Percentiles rank a stretch among this genome's conserved stretches.
Evolutionary conservation across 2,888 invertebrate species (phyloP).

Genomic region (Dolomedes plantarius): DNA sequence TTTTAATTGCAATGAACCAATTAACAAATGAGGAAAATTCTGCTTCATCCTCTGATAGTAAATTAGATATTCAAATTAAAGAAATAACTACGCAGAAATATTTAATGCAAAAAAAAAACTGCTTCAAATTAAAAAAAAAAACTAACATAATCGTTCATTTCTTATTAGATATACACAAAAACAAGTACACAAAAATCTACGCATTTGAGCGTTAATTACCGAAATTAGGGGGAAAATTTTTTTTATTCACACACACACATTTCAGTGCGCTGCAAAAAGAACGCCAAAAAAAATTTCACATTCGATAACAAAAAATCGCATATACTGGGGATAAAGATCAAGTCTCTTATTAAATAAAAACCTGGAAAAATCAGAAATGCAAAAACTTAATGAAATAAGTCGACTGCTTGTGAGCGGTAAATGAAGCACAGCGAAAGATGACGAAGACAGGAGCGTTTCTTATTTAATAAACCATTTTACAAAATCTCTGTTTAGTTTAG

Average conservation of each 20-base stretch:
- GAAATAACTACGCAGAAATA: too few species aligned
- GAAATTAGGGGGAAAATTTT: neutral
- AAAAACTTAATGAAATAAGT: slow-evolving; percentile 71
- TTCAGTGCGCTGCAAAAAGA: neutral
- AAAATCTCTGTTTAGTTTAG: slow-evolving; percentile 72
- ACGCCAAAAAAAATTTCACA: neutral
- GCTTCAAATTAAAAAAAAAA: too few species aligned
- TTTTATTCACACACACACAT: too few species aligned
- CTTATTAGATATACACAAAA: neutral
- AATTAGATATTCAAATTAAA: too few species aligned
- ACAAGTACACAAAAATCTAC: neutral
- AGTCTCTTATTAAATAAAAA: slow-evolving; percentile 69
- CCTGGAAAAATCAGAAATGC: slow-evolving; percentile 61
- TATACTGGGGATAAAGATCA: slow-evolving; percentile 45
- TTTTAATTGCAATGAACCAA: too few species aligned
- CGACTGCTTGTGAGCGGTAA: slow-evolving; percentile 41
- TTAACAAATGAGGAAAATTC: too few species aligned
- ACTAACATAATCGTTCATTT: neutral
- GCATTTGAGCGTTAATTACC: neutral
- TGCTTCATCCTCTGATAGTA: too few species aligned
- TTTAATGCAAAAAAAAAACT: too few species aligned
- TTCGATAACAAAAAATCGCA: slow-evolving; percentile 13
- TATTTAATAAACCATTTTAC: slow-evolving; percentile 71
- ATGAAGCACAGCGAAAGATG: slow-evolving; percentile 16
- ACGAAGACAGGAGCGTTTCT: slow-evolving; percentile 20